These are phyloP conservation scores for Amaurobius ferox DNA, from an alignment of 2,888 invertebrate species.

Conservation along the genomic window DNA sequence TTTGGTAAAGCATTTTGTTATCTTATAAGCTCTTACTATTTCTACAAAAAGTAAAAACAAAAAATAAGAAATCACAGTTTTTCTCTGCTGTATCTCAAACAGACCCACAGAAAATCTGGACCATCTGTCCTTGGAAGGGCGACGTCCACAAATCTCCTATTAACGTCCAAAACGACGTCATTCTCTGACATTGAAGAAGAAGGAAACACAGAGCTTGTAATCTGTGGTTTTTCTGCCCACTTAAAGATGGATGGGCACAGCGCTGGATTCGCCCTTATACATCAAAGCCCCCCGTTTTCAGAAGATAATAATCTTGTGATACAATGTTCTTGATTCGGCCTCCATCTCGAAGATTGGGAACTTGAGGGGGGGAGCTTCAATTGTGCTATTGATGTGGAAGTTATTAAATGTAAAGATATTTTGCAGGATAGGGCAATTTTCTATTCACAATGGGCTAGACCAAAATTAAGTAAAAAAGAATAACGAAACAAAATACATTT, in stretches of 20 bases:
- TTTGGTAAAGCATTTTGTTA: too few species aligned
- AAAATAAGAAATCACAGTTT: too few species aligned
- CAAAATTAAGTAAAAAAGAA: too few species aligned
- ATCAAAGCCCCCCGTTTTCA: slow-evolving; percentile 44
- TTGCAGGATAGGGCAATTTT: too few species aligned
- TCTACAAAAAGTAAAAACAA: too few species aligned
- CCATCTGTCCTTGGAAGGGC: not conserved
- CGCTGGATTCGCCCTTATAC: slow-evolving; percentile 49
- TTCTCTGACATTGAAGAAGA: slow-evolving; percentile 19
- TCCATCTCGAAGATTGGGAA: slow-evolving; percentile 43
- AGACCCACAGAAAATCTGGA: not conserved
- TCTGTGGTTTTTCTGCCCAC: slow-evolving; percentile 43
- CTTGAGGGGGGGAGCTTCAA: not conserved
- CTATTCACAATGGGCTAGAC: too few species aligned
- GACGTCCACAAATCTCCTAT: slow-evolving; percentile 27
- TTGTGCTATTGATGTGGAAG: slow-evolving; percentile 27
- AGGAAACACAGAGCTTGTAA: slow-evolving; percentile 25
- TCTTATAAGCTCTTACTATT: too few species aligned
- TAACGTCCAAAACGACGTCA: slow-evolving; percentile 21
- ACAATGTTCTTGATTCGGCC: slow-evolving; percentile 18
- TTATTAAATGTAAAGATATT: slow-evolving; percentile 19
- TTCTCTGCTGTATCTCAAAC: too few species aligned
- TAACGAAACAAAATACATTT: too few species aligned
- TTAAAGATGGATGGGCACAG: slow-evolving; percentile 41
- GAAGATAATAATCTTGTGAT: slow-evolving; percentile 61